These are phyloP conservation scores for Spodoptera littoralis DNA, from an alignment of 2,888 invertebrate genomes.

Conservation along the genomic window DNA sequence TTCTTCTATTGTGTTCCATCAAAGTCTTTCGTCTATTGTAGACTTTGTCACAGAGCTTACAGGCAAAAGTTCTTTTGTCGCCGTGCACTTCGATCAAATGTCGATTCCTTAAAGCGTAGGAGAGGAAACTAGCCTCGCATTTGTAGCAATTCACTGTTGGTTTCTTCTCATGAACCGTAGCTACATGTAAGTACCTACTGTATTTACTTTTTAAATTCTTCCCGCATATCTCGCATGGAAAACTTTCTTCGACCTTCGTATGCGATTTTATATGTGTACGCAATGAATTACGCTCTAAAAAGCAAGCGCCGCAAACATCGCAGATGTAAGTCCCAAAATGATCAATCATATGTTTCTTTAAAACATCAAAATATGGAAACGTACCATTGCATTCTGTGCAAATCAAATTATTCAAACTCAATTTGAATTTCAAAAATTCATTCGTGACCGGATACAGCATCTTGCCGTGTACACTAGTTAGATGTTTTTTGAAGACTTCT, in stretches of 20 bases:
- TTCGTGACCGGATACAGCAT: constrained; percentile 69
- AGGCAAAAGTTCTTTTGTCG: constrained; percentile 78
- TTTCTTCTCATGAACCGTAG: constrained; percentile 81
- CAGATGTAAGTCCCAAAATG: constrained; percentile 81
- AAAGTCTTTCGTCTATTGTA: constrained; percentile 80
- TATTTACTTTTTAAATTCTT: constrained; percentile 81
- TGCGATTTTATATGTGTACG: constrained; percentile 81
- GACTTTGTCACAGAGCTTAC: constrained; percentile 79
- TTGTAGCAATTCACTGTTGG: constrained; percentile 81
- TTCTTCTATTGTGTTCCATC: constrained; percentile 78
- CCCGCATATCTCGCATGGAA: constrained; percentile 85
- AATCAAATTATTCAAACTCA: constrained; percentile 72
- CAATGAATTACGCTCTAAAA: constrained; percentile 81
- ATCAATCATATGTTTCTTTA: constrained; percentile 81
- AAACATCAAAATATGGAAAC: constrained; percentile 78
- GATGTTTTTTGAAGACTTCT: constrained; percentile 71
- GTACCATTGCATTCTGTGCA: constrained; percentile 77
- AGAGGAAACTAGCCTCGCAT: constrained; percentile 78
- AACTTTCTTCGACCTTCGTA: constrained; percentile 81
- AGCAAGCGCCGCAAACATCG: constrained; percentile 82
- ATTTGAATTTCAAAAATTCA: constrained; percentile 77
- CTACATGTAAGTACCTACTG: constrained; percentile 76
- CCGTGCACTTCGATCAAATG: constrained; percentile 82
- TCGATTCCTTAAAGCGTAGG: constrained; percentile 75
- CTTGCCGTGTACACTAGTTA: constrained; percentile 67